Evolutionary conservation across 2,797 vertebrate species (phyloP).

Genomic region (Enteromius viviparus): DNA sequence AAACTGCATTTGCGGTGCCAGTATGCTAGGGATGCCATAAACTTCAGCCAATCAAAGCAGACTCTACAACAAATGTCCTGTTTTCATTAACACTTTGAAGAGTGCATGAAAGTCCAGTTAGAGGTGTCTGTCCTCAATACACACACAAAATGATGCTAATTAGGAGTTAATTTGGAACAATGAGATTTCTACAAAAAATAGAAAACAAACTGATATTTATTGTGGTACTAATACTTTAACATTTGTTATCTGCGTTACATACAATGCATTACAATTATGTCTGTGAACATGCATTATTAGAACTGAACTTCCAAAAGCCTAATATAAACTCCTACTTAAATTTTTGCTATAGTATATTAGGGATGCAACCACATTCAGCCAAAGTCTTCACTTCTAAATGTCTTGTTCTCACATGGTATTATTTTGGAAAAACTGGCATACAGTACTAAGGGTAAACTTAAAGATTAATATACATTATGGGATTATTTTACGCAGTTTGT

Average conservation of each 20-base stretch:
- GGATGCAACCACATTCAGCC: constrained; percentile 34
- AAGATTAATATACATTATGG: too few species aligned
- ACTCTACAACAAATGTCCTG: constrained; percentile 44
- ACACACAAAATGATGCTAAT: neutral
- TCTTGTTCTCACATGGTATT: constrained; percentile 4
- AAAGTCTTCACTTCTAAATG: constrained; percentile 40
- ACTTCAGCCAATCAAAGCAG: constrained; percentile 38
- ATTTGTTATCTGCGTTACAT: neutral
- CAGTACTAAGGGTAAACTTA: too few species aligned
- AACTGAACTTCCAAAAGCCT: constrained; percentile 40
- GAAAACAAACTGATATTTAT: neutral
- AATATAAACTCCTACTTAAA: constrained; percentile 40
- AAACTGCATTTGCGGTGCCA: constrained; percentile 26
- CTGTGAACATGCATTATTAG: constrained; percentile 2
- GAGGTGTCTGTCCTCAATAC: neutral
- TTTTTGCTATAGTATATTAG: constrained; percentile 42
- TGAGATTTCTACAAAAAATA: neutral
- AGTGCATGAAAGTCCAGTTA: neutral
- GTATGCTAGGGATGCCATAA: constrained; percentile 46
- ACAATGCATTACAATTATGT: neutral
- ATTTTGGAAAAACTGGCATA: too few species aligned
- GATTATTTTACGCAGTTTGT: too few species aligned
- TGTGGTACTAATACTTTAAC: neutral
- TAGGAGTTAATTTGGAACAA: neutral
- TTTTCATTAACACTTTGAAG: constrained; percentile 36